Evolutionary conservation across 1,140 invertebrate species (phyloP).

Genomic region (Philaenus spumarius): DNA sequence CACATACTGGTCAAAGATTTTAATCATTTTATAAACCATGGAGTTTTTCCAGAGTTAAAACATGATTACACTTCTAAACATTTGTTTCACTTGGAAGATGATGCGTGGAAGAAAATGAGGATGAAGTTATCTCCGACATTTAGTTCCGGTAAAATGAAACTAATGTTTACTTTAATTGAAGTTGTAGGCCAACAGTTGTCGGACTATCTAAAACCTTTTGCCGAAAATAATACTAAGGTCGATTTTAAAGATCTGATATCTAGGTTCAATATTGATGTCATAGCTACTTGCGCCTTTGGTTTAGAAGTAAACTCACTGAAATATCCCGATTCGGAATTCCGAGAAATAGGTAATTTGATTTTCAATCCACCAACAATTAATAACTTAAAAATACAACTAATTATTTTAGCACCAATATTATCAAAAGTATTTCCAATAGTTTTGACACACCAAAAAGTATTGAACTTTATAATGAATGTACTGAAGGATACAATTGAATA

Average conservation of each 20-base stretch:
- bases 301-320: conserved; percentile 38
- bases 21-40: conserved; percentile 44
- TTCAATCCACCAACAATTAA: not conserved
- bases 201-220: conserved; percentile 3
- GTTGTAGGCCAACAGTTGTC: conserved; percentile 31
- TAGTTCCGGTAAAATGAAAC: conserved; percentile 53
- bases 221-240: not conserved
- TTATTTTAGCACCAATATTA: not conserved
- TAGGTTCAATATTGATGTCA: conserved; percentile 38
- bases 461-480: conserved; percentile 40
- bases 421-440: not conserved
- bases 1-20: conserved; percentile 48
- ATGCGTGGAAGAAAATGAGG: conserved; percentile 50
- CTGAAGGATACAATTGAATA: conserved; percentile 48
- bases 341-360: conserved; percentile 22
- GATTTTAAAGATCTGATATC: conserved; percentile 12
- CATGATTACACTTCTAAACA: conserved; percentile 45
- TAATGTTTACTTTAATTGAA: conserved; percentile 47
- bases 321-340: conserved; percentile 35
- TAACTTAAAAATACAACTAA: not conserved
- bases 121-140: conserved; percentile 53
- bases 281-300: conserved; percentile 40
- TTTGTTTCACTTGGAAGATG: conserved; percentile 44
- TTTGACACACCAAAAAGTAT: not conserved
- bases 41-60: conserved; percentile 39